Percentiles rank a stretch among this genome's conserved stretches.
Evolutionary conservation across 2,797 vertebrate genomes (phyloP).

Genomic region (Catamblyrhynchus diadema): DNA sequence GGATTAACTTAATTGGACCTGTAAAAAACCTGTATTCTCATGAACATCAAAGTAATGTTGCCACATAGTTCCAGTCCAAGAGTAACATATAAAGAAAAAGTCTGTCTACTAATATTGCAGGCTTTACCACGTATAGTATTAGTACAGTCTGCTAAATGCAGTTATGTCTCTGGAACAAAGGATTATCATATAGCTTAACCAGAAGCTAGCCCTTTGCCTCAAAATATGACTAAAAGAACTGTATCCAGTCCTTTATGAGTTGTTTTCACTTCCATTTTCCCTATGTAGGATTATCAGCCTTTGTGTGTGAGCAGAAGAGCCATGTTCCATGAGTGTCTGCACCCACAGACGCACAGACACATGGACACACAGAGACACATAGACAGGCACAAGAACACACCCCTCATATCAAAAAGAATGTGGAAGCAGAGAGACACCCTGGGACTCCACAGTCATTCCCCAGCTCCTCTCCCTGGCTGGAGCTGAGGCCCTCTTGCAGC

Average conservation of each 20-base stretch:
- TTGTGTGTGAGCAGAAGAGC: not conserved
- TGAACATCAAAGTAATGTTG: not conserved
- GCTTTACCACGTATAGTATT: not conserved
- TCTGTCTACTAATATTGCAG: not conserved
- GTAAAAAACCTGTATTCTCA: not conserved
- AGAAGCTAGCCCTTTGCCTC: not conserved
- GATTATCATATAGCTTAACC: not conserved
- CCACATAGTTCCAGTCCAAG: not conserved
- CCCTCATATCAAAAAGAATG: not conserved
- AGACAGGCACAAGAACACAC: not conserved
- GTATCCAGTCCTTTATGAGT: not conserved
- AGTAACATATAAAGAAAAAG: not conserved
- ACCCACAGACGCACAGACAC: not conserved
- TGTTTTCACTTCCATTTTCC: not conserved
- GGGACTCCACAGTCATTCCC: not conserved
- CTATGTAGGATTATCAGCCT: not conserved
- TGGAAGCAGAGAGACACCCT: not conserved
- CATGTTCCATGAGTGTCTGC: fast-evolving
- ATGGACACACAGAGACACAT: not conserved
- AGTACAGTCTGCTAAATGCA: not conserved
- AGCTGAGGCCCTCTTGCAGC: not conserved
- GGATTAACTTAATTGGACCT: not conserved
- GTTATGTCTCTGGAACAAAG: not conserved
- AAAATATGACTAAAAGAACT: not conserved
- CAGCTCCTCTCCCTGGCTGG: not conserved